Percentiles rank a stretch among this genome's conserved stretches.
phyloP scores from a whole-genome alignment of 2,888 invertebrate genomes.

The Invenusta paracnida region DNA sequence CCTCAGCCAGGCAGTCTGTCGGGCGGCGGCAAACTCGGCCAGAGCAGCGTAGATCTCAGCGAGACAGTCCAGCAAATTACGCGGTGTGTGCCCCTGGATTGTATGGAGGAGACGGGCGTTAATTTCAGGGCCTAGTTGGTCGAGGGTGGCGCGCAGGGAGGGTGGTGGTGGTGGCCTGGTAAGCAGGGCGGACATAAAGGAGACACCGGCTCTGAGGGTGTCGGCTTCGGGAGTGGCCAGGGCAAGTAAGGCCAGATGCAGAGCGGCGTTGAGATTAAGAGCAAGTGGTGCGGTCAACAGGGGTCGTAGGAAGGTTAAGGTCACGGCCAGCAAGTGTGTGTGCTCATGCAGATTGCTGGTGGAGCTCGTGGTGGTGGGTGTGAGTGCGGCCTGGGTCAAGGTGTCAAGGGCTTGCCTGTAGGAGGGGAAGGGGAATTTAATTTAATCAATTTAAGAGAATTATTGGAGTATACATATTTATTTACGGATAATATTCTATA shows the following conservation, averaged over 20 bases:
- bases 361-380: too few relatives aligned
- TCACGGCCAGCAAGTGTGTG: background rate
- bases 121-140: background rate
- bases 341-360: background rate
- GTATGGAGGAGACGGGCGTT: background rate
- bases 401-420: too few relatives aligned
- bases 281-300: background rate
- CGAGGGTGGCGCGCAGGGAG: background rate
- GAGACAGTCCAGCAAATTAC: background rate
- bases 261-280: background rate
- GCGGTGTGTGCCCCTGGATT: background rate
- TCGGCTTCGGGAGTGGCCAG: background rate
- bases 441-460: too few relatives aligned
- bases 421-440: too few relatives aligned
- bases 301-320: background rate
- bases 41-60: background rate
- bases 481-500: too few relatives aligned
- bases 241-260: background rate
- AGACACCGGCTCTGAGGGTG: background rate
- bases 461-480: too few relatives aligned
- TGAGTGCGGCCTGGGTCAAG: too few relatives aligned
- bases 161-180: background rate
- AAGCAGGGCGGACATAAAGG: background rate
- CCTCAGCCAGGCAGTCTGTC: background rate
- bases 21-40: background rate